Percentiles rank a stretch among this genome's conserved stretches.
Conservation (phyloP, 2,113 vertebrate genomes). For the Channa argus region DNA sequence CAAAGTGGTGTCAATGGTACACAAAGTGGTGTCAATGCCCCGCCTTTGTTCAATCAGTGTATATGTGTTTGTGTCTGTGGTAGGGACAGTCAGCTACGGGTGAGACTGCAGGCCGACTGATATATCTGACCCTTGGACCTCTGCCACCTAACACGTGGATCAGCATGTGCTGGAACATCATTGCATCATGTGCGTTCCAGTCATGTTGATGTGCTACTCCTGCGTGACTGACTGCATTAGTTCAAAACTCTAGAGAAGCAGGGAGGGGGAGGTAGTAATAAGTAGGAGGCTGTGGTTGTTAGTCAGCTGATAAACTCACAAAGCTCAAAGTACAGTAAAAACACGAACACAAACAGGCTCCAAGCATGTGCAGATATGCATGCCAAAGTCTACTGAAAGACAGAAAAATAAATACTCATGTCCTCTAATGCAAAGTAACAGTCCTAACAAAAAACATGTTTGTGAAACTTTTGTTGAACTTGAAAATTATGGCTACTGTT, state of each 20-base stretch:
- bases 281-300: slow-evolving; percentile 45
- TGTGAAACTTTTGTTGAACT: background rate
- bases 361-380: background rate
- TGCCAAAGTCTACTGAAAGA: background rate
- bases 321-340: slow-evolving; percentile 62
- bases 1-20: slow-evolving; percentile 5
- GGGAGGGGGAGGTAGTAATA: slow-evolving; percentile 28
- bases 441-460: too few relatives aligned
- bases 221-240: slow-evolving; percentile 62
- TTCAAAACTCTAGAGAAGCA: slow-evolving; percentile 48
- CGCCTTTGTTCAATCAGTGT: slow-evolving; percentile 22
- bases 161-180: slow-evolving; percentile 76
- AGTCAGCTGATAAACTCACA: slow-evolving; percentile 67
- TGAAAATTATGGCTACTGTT: background rate
- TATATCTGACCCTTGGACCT: slow-evolving; percentile 69
- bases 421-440: background rate
- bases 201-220: slow-evolving; percentile 61
- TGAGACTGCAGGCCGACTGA: slow-evolving; percentile 24
- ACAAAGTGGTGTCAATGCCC: slow-evolving; percentile 3
- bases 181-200: slow-evolving; percentile 71
- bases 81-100: slow-evolving; percentile 21
- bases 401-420: background rate
- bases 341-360: background rate
- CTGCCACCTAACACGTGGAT: slow-evolving; percentile 73
- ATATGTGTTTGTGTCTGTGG: slow-evolving; percentile 1